Conservation (phyloP, 2,797 vertebrate genomes). For the Ceyx erithaca region DNA sequence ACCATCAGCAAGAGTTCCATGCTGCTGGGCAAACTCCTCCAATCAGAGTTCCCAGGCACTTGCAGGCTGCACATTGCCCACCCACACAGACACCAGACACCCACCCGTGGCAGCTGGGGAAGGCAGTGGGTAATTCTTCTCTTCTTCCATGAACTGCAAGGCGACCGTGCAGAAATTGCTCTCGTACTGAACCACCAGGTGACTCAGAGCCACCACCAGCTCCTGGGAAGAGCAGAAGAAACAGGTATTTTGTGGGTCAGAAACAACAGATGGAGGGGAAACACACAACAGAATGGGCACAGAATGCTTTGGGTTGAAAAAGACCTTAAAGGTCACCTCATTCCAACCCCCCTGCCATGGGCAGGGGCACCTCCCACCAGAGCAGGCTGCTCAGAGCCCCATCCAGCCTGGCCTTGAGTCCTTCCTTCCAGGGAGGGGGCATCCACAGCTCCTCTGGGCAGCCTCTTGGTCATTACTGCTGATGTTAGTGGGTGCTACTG, state of each 20-base stretch:
- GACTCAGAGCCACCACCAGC: slow-evolving; percentile 96
- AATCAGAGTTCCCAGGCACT: not conserved
- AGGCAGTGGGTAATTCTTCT: slow-evolving; percentile 93
- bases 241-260: not conserved
- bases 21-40: not conserved
- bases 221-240: slow-evolving; percentile 80
- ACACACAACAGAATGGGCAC: not conserved
- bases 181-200: slow-evolving; percentile 96
- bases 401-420: no score
- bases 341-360: not conserved
- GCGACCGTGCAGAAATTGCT: slow-evolving; percentile 98
- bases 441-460: not conserved
- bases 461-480: fast-evolving
- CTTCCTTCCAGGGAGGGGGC: not conserved
- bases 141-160: slow-evolving; percentile 97
- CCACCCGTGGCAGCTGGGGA: slow-evolving; percentile 91
- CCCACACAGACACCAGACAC: not conserved
- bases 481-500: not conserved
- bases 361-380: not conserved
- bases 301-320: not conserved
- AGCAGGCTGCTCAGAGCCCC: not conserved
- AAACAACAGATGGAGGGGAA: not conserved
- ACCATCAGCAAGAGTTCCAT: not conserved
- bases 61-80: not conserved
- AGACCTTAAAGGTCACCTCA: not conserved